Base-by-base conservation (phyloP, 2,888 invertebrate species). In the Acrobasis consociella region DNA sequence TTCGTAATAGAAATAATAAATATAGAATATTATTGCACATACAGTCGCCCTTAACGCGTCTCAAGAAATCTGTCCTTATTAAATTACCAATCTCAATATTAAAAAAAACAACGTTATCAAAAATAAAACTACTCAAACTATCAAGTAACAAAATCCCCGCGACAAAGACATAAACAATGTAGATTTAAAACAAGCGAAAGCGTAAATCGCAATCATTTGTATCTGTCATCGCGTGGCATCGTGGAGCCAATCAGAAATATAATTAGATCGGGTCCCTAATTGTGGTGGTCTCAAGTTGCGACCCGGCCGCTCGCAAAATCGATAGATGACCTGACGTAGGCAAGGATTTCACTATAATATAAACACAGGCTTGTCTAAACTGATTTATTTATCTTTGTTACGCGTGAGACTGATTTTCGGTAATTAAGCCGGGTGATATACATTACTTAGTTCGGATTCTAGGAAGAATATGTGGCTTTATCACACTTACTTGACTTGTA, bases 241-340 rank as follows among this genome's bases (percentile, higher is more conserved):
- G 78, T 76, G 80, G 81, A 56, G 56, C 56, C 87, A 89, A 91
- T 91, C 89, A 87, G 86, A 89, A 88, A 89, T 91, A 90, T 91
- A 91, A 91, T 91, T 91, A 91, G 86, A 89, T 90, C 81, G 85
- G 85, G 87, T 76, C 80, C 80, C 87, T 90, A 90, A 90, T 90
- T 90, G 90, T 88, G 83, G 83, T 77, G 85, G 86, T 88, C 89
- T 91, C 90, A 88, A 87, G 89, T 91, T 89, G 80, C 87, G 79
- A 69, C 79, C 83, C 78, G 80, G 80, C 76, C 73, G 76, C 68
- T 63, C 69, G 77, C 76, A 83, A 86, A 89, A 91, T 91, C 90
- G 83, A 89, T 88, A 88, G 78, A 80, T 82, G 85, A 82, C 85
- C 86, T 80, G 75, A 75, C 56, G 13, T n/a, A 42, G 56, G 56